These are phyloP conservation scores for Tinea pellionella DNA, from an alignment of 2,888 invertebrate species.

Conservation along the genomic window DNA sequence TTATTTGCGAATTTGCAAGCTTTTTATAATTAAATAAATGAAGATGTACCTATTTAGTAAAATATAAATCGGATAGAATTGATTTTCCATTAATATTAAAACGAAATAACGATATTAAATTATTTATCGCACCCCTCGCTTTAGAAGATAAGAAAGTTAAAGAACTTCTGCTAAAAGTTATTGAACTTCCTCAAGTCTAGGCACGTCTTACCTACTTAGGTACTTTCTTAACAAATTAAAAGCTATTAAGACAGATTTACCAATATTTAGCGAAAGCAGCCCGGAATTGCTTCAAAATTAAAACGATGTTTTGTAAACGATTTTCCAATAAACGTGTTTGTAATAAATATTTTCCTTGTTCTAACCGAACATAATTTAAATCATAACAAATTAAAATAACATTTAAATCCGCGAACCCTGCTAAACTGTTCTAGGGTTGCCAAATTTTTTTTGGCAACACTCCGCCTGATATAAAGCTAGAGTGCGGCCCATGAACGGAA, in stretches of 20 bases:
- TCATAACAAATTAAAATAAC: background rate
- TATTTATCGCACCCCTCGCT: slow-evolving; percentile 17
- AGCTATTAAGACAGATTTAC: slow-evolving; percentile 13
- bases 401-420: background rate
- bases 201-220: slow-evolving; percentile 23
- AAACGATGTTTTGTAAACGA: background rate
- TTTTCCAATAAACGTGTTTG: background rate
- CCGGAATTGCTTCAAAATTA: background rate
- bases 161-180: slow-evolving; percentile 34
- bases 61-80: background rate
- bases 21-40: too few relatives aligned
- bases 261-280: slow-evolving; percentile 4
- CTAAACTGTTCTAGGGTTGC: too few relatives aligned
- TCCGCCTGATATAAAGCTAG: too few relatives aligned
- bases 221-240: slow-evolving; percentile 27
- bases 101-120: background rate
- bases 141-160: slow-evolving; percentile 27
- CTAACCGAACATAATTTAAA: too few relatives aligned
- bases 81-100: background rate
- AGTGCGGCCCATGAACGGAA: too few relatives aligned
- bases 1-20: too few relatives aligned
- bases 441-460: too few relatives aligned
- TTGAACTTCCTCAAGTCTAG: slow-evolving; percentile 31
- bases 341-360: too few relatives aligned
- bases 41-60: too few relatives aligned